Evolutionary conservation across 2,888 invertebrate species (phyloP).

Genomic region (Mythimna loreyi): DNA sequence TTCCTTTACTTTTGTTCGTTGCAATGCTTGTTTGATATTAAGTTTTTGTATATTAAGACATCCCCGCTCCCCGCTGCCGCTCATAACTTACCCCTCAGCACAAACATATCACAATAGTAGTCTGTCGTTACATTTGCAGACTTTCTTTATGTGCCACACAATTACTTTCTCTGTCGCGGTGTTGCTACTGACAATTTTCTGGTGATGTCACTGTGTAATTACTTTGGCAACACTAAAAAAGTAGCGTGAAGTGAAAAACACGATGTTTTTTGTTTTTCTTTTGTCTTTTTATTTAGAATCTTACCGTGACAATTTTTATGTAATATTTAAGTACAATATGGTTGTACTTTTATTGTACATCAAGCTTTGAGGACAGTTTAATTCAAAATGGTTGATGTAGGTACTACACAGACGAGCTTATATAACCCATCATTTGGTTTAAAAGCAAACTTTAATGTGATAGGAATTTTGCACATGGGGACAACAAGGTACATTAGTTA

Average conservation of each 20-base stretch:
- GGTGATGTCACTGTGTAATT: constrained; percentile 42
- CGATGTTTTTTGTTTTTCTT: neutral
- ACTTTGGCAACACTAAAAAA: constrained; percentile 34
- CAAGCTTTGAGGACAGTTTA: too few relatives aligned
- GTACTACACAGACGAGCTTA: too few relatives aligned
- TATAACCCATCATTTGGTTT: too few relatives aligned
- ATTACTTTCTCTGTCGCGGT: constrained; percentile 52
- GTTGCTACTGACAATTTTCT: constrained; percentile 43
- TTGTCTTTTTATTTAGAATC: neutral
- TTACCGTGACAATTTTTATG: constrained; percentile 3
- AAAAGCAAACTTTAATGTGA: too few relatives aligned
- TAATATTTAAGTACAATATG: too few relatives aligned
- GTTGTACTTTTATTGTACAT: neutral
- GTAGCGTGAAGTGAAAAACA: constrained; percentile 7
- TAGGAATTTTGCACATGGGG: too few relatives aligned
- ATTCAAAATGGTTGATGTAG: too few relatives aligned
- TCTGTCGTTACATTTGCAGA: constrained; percentile 54
- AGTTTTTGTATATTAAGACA: too few relatives aligned
- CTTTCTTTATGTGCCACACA: constrained; percentile 56
- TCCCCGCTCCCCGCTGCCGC: constrained; percentile 15
- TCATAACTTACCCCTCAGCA: constrained; percentile 12
- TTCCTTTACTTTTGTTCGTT: too few relatives aligned
- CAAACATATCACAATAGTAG: constrained; percentile 46
- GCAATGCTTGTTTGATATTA: too few relatives aligned
- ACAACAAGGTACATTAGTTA: too few relatives aligned